Conservation (phyloP, 1,140 invertebrate genomes). For the Aphelenchoides avenae region DNA sequence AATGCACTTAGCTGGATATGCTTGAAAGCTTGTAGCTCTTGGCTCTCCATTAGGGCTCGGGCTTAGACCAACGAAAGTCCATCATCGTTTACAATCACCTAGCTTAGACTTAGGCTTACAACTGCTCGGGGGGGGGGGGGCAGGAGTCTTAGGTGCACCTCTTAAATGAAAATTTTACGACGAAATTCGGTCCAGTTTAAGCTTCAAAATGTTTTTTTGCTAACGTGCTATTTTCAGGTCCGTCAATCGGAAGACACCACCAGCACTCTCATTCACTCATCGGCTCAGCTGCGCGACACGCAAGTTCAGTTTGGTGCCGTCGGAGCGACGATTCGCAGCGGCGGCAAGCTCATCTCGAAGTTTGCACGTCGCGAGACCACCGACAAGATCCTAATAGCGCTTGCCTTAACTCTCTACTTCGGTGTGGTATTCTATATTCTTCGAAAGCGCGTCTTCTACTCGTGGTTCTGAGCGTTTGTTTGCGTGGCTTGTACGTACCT, state of each 20-base stretch:
- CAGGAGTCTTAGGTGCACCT: too few relatives aligned
- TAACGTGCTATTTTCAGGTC: constrained; percentile 5
- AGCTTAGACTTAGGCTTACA: background rate
- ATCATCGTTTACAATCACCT: background rate
- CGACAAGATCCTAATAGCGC: constrained; percentile 27
- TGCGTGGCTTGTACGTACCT: too few relatives aligned
- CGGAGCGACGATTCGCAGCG: constrained; percentile 29
- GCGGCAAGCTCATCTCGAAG: constrained; percentile 31
- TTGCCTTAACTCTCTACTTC: constrained; percentile 30
- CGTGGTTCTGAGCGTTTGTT: background rate
- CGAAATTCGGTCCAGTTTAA: background rate
- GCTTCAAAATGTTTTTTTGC: background rate
- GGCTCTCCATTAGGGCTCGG: too few relatives aligned
- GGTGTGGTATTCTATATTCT: constrained; percentile 32
- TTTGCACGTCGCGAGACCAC: constrained; percentile 35
- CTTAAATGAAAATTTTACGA: too few relatives aligned
- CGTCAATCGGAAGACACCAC: constrained; percentile 28
- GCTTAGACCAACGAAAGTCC: too few relatives aligned
- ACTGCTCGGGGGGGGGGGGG: too few relatives aligned
- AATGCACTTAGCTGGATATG: too few relatives aligned
- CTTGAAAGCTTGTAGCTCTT: too few relatives aligned
- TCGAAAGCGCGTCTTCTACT: constrained; percentile 17
- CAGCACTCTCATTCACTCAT: constrained; percentile 18
- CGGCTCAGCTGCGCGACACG: constrained; percentile 23
- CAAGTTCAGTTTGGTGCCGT: constrained; percentile 22